Percentiles rank a stretch among this genome's conserved stretches.
phyloP scores from a whole-genome alignment of 2,888 invertebrate genomes.

The Shargacucullia verbasci region DNA sequence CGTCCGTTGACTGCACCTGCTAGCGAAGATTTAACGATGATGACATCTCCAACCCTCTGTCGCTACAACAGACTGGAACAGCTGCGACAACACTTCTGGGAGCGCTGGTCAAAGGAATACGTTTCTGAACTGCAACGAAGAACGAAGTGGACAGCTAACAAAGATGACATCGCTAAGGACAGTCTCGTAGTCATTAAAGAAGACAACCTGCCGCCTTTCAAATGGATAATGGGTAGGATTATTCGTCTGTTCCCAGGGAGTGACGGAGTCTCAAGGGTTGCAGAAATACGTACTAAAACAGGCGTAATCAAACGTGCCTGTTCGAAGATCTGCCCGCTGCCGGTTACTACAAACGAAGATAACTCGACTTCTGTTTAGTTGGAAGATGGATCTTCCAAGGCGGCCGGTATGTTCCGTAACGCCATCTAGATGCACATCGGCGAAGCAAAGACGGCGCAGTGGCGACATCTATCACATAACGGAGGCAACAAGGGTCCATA shows the following conservation, averaged over 20 bases:
- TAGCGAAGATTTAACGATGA: not conserved
- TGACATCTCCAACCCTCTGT: too few species aligned
- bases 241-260: not conserved
- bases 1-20: slow-evolving; percentile 6
- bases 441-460: too few species aligned
- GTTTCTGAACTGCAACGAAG: not conserved
- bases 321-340: too few species aligned
- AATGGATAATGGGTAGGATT: slow-evolving; percentile 2
- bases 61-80: not conserved
- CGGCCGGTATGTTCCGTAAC: too few species aligned
- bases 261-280: not conserved
- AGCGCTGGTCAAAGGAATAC: not conserved
- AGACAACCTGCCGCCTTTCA: not conserved
- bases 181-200: not conserved
- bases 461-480: too few species aligned
- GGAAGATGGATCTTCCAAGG: too few species aligned
- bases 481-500: too few species aligned
- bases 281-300: not conserved
- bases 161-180: not conserved
- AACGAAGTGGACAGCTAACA: not conserved
- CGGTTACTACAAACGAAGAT: too few species aligned
- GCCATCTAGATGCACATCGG: too few species aligned
- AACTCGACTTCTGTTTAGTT: too few species aligned
- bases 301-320: too few species aligned
- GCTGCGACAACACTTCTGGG: not conserved